These are phyloP conservation scores for Marmota flaviventris DNA, from an alignment of 2,113 vertebrate genomes.

Conservation along the genomic window DNA sequence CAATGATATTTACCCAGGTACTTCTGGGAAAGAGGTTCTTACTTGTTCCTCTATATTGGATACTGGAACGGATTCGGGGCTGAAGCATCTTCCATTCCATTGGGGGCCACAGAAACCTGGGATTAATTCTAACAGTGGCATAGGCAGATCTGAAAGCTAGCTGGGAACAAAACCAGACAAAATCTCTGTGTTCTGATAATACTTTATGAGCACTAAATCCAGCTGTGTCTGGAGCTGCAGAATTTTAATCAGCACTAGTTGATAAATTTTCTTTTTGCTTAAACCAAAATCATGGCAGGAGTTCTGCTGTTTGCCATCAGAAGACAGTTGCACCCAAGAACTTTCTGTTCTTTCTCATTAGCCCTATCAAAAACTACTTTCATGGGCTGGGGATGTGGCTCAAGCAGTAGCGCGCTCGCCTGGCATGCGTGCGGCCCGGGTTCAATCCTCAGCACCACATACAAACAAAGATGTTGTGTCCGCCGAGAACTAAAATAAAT, in stretches of 20 bases:
- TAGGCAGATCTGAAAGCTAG: neutral
- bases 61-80: neutral
- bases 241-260: neutral
- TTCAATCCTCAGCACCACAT: too few species aligned
- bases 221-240: neutral
- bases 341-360: conserved; percentile 28
- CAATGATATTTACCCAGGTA: neutral
- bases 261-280: conserved; percentile 14
- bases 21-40: neutral
- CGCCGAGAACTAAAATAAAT: too few species aligned
- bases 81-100: neutral
- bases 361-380: conserved; percentile 23
- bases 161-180: neutral
- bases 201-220: neutral
- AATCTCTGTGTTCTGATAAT: neutral
- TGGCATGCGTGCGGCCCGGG: too few species aligned
- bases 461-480: too few species aligned
- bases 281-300: neutral
- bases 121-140: neutral
- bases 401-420: too few species aligned
- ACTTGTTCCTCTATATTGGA: neutral
- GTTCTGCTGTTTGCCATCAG: conserved; percentile 25
- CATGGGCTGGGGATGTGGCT: too few species aligned
- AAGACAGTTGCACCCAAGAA: neutral
- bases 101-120: neutral